Evolutionary conservation across 2,797 vertebrate species (phyloP), one percentile per base, ranked within the genome.

Genomic region (Pangasius krempfi): DNA sequence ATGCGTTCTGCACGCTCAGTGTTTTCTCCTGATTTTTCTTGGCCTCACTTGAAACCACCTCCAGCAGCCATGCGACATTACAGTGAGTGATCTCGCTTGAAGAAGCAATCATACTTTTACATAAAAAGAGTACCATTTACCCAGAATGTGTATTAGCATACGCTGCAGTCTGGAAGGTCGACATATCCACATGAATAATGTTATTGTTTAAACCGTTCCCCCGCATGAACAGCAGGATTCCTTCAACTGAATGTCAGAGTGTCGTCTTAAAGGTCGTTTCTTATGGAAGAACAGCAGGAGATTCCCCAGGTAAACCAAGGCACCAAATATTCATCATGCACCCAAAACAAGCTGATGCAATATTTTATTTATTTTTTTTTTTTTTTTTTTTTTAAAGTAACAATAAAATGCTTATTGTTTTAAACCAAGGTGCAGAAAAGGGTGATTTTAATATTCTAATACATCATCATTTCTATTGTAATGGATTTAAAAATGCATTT

Each of bases 191-290:
- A 68, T 54, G 60, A 54, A 88, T 52, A 84, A 66, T n/a, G 72
- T 52, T 78, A 84, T 85, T 85, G 85, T 85, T 85, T 85, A 88
- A 64, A 58, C n/a, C 16, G 54, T 66, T 84, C 66, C 47, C 50
- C 52, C 40, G 47, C 30, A 85, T 30, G 33, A 85, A 33, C 75
- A 85, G 64, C 76, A 72, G 52, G 73, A n/a, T 56, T 79, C 84
- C 64, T 60, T 14, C 62, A 22, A 50, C 75, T 70, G 88, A 86
- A 89, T 80, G 88, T 89, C 88, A 86, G 84, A 8, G 25, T 70
- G 44, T 85, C 62, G 58, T 20, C 37, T 72, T 86, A 89, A 89
- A 86, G 88, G 88, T 89, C 88, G 66, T 30, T 58, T 86, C 52
- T 79, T 86, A 78, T 33, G 37, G 84, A 86, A 33, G 27, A 58